Conservation (phyloP, 30 jellyfish, hydroid and myxozoan species). For the Calvadosia cruxmelitensis region DNA sequence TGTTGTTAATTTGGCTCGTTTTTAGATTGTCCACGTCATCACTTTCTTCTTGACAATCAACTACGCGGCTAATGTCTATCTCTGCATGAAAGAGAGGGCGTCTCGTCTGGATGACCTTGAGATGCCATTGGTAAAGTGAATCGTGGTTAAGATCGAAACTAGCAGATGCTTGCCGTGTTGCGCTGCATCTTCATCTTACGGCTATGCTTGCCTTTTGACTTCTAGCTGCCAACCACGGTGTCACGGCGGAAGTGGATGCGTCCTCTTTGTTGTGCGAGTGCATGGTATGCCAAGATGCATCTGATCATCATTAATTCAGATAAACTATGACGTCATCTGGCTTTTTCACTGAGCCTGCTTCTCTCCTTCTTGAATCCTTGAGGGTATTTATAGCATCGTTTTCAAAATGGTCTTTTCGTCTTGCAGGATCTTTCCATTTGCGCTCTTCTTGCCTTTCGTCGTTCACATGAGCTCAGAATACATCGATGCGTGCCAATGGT, state of each 20-base stretch:
- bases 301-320: too few relatives aligned
- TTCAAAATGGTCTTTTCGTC: too few relatives aligned
- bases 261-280: background rate
- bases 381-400: too few relatives aligned
- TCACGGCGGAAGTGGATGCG: background rate
- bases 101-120: constrained; percentile 27
- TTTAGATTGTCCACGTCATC: constrained; percentile 69
- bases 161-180: background rate
- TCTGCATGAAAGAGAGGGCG: constrained; percentile 63
- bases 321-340: too few relatives aligned
- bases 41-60: constrained; percentile 68
- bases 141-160: background rate
- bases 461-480: constrained; percentile 3
- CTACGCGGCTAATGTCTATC: constrained; percentile 62
- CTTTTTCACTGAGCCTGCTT: too few relatives aligned
- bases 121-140: constrained; percentile 9
- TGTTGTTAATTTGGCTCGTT: background rate
- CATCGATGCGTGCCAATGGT: constrained; percentile 39
- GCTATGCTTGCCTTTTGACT: background rate
- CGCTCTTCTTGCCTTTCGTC: constrained; percentile 31
- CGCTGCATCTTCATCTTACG: background rate
- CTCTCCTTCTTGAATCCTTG: too few relatives aligned
- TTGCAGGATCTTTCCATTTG: constrained; percentile 57
- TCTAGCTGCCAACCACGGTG: background rate
- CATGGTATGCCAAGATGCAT: background rate